These are phyloP conservation scores for Brachystomella parvula DNA, from an alignment of 1,140 invertebrate genomes.

Conservation along the genomic window DNA sequence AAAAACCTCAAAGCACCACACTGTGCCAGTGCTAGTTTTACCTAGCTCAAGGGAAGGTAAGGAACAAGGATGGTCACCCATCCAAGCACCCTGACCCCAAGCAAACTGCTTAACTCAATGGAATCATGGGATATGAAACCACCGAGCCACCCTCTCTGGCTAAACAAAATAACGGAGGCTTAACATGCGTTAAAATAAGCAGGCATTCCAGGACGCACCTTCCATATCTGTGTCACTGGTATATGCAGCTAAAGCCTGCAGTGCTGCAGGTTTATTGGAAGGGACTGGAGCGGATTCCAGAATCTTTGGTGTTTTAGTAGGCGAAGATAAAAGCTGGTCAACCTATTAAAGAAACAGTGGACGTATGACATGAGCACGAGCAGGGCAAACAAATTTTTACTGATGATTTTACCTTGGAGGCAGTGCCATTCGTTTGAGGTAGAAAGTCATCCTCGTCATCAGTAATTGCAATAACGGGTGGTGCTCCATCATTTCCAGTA, in stretches of 20 bases:
- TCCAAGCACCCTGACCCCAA: background rate
- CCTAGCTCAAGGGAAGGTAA: too few species aligned
- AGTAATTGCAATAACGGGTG: slow-evolving; percentile 11
- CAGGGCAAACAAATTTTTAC: background rate
- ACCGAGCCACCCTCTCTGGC: background rate
- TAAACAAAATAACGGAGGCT: background rate
- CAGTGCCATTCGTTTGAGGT: too few species aligned
- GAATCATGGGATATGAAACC: too few species aligned
- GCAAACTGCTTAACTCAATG: too few species aligned
- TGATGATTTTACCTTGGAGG: background rate
- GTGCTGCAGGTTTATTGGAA: background rate
- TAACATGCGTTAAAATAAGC: background rate
- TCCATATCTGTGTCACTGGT: background rate
- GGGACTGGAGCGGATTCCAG: background rate
- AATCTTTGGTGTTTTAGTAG: background rate
- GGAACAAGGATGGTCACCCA: too few species aligned
- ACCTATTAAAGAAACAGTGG: background rate
- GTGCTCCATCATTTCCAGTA: background rate
- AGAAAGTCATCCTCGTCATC: slow-evolving; percentile 28
- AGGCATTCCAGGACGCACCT: background rate
- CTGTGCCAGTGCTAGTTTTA: too few species aligned
- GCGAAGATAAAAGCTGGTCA: background rate
- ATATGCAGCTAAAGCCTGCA: background rate
- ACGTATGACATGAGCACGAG: background rate
- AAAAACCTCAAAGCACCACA: too few species aligned